These are phyloP conservation scores for Callinectes sapidus DNA, from an alignment of 2,888 invertebrate species.

Conservation along the genomic window DNA sequence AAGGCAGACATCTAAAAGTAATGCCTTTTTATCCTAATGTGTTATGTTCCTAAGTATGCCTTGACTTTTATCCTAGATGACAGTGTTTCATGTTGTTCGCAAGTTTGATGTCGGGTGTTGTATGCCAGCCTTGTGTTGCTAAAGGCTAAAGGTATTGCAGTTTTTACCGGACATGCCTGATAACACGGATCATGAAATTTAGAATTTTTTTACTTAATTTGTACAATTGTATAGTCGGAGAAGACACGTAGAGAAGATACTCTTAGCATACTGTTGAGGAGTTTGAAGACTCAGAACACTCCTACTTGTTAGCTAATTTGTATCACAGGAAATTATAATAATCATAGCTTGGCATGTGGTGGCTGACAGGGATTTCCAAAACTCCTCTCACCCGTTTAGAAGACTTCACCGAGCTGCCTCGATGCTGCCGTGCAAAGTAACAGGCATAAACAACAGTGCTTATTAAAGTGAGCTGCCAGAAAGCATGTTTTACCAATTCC, in stretches of 20 bases:
- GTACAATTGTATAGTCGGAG: slow-evolving; percentile 37
- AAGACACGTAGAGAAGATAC: slow-evolving; percentile 19
- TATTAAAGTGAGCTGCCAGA: slow-evolving; percentile 1
- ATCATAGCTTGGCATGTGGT: slow-evolving; percentile 19
- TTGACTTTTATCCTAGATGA: slow-evolving; percentile 49
- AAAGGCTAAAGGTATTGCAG: slow-evolving; percentile 43
- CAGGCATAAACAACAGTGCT: slow-evolving; percentile 6
- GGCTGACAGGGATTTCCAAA: slow-evolving; percentile 30
- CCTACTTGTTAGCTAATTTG: slow-evolving; percentile 32
- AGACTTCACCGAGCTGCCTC: slow-evolving; percentile 21
- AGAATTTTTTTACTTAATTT: slow-evolving; percentile 37
- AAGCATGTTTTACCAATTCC: slow-evolving; percentile 16
- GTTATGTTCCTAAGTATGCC: slow-evolving; percentile 63
- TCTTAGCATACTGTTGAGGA: slow-evolving; percentile 35
- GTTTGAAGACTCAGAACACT: slow-evolving; percentile 19
- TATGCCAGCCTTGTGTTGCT: slow-evolving; percentile 37
- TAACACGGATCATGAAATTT: slow-evolving; percentile 42
- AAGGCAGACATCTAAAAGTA: slow-evolving; percentile 29
- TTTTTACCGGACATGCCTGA: slow-evolving; percentile 30
- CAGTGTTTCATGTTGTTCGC: slow-evolving; percentile 36
- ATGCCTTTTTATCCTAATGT: slow-evolving; percentile 55
- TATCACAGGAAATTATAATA: slow-evolving; percentile 14
- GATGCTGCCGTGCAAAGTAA: slow-evolving; percentile 20
- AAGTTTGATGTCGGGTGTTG: slow-evolving; percentile 43
- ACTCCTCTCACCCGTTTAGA: slow-evolving; percentile 21